Evolutionary conservation across 2,888 invertebrate species (phyloP), one percentile per base, ranked within the genome.

Genomic region (Deilephila porcellus): DNA sequence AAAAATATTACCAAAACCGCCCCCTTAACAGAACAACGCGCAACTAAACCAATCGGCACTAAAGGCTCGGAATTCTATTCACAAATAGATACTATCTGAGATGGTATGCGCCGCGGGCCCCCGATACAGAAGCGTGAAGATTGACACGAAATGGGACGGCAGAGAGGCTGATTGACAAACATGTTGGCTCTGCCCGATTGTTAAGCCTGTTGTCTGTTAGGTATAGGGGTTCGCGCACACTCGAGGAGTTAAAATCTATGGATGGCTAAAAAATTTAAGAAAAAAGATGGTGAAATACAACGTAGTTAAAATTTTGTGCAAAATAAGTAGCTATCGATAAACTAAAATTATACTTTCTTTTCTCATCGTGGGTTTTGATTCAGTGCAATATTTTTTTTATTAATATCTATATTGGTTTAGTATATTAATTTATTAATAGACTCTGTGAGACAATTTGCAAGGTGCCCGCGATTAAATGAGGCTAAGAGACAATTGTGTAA

Each of bases 141-240:
- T 82, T 82, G 81, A 82, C 81, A 81, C 77, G 77, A 78, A 82
- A 80, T 80, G 75, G 80, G 79, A 78, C 77, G 76, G 77, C 80
- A 80, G 78, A 74, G 76, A 74, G 77, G 71, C 73, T 80, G 79
- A 80, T 79, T 77, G 80, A 79, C 80, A 72, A 74, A 78, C 78
- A 79, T 79, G 72, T 67, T 72, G 64, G 63, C 64, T 59, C 64
- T 37, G 56, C 37, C 53, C 59, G 63, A 72, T 72, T 67, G 72
- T 72, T 72, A 45, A 64, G 64, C 52, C 19, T n/a, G n/a, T 72
- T 34, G 63, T 72, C 52, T 72, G 17, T 11, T 64, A 11, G n/a
- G 17, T 37, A 7, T 7, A 25, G 17, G 25, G 2, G 14, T 6
- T 8, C 71, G 62, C 29, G 56, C 34, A 62, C 34, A n/a, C n/a